Evolutionary conservation across 1,140 invertebrate species (phyloP).

Genomic region (Sycobia sp.): DNA sequence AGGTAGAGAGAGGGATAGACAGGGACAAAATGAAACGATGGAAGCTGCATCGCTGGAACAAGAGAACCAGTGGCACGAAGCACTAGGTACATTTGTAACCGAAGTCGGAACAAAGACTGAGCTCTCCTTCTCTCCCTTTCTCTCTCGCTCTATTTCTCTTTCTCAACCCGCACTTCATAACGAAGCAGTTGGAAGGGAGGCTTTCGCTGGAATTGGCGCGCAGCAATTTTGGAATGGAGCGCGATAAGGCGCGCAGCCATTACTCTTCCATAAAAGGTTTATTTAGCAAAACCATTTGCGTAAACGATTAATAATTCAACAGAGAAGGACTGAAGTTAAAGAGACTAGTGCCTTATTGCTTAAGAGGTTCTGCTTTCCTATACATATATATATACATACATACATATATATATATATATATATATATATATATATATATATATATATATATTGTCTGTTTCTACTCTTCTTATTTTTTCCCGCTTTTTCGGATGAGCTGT

Average conservation of each 20-base stretch:
- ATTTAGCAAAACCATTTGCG: slow-evolving; percentile 9
- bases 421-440: no score
- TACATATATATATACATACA: no score
- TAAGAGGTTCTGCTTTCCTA: no score
- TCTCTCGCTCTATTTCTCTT: no score
- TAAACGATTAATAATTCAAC: neutral
- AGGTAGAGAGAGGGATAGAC: slow-evolving; percentile 3
- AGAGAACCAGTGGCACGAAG: neutral
- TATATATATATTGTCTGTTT: no score
- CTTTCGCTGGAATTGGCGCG: slow-evolving; percentile 12
- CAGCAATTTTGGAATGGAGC: slow-evolving; percentile 11
- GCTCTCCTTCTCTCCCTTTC: neutral
- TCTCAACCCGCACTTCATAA: neutral
- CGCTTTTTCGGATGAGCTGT: no score
- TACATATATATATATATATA: no score
- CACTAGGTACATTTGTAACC: slow-evolving; percentile 50
- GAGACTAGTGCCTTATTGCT: no score
- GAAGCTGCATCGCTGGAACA: slow-evolving; percentile 1
- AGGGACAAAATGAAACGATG: slow-evolving; percentile 6
- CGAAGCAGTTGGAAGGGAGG: slow-evolving; percentile 9
- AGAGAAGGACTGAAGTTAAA: no score
- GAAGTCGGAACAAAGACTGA: slow-evolving; percentile 48
- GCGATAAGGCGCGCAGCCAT: slow-evolving; percentile 7
- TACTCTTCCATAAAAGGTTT: slow-evolving; percentile 19
- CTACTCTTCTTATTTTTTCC: no score